These are phyloP conservation scores for Dinothrombium tinctorium DNA, from an alignment of 1,140 invertebrate species.

Conservation along the genomic window DNA sequence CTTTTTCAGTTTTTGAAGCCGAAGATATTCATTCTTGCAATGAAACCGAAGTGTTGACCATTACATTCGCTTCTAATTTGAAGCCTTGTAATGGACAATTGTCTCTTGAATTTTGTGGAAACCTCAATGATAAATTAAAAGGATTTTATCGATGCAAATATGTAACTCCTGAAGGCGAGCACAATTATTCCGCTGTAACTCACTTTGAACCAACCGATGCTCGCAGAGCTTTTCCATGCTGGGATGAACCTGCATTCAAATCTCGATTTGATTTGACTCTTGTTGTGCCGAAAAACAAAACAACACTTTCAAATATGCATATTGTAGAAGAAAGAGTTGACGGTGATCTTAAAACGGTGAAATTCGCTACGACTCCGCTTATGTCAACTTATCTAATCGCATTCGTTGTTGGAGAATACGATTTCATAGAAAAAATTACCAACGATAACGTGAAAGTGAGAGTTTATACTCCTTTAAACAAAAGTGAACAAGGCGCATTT, in stretches of 20 bases:
- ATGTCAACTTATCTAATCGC: constrained; percentile 93
- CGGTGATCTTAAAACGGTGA: constrained; percentile 34
- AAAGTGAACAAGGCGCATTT: constrained; percentile 73
- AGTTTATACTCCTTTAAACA: constrained; percentile 75
- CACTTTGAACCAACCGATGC: constrained; percentile 73
- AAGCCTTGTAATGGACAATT: not conserved
- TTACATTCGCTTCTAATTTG: too few species aligned
- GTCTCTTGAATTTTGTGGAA: constrained; percentile 39
- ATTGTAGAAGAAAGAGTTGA: too few species aligned
- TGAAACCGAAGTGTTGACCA: too few species aligned
- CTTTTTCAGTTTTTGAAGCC: too few species aligned
- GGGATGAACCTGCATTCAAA: constrained; percentile 78
- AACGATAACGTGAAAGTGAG: constrained; percentile 43
- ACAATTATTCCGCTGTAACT: constrained; percentile 40
- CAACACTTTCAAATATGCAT: constrained; percentile 41
- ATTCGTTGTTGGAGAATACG: constrained; percentile 75
- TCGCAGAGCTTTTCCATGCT: constrained; percentile 72
- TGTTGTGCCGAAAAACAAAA: constrained; percentile 35
- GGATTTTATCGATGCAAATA: constrained; percentile 83
- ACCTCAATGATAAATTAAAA: constrained; percentile 79
- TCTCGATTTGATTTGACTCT: constrained; percentile 52
- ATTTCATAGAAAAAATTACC: constrained; percentile 58
- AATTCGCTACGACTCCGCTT: constrained; percentile 61
- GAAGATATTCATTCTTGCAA: too few species aligned
- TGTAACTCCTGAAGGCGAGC: constrained; percentile 30